A percentile compares a stretch with the other conserved stretches of the same genome.
phyloP scores from a whole-genome alignment of 2,797 vertebrate species.

The Rallus crepitans region DNA sequence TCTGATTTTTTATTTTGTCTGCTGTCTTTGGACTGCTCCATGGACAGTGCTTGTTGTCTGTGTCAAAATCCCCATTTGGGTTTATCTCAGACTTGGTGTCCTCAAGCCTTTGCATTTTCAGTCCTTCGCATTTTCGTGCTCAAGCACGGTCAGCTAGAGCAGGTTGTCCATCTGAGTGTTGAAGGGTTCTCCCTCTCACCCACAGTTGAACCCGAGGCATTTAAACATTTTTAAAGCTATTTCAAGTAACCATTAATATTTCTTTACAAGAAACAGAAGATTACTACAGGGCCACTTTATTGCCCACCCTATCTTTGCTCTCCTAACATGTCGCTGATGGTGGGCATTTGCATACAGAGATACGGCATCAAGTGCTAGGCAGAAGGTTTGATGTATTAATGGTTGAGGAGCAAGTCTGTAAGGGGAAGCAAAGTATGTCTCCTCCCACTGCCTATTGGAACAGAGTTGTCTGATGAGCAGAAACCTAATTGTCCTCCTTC shows the following conservation, averaged over 20 bases:
- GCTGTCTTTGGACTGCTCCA: background rate
- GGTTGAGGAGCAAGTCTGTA: background rate
- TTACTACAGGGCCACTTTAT: background rate
- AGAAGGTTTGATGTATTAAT: background rate
- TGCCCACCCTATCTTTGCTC: background rate
- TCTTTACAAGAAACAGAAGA: background rate
- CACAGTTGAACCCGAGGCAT: background rate
- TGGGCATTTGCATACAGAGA: background rate
- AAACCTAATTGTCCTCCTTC: background rate
- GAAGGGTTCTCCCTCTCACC: background rate
- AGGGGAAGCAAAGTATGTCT: background rate
- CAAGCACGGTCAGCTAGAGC: background rate
- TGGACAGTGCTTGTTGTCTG: background rate
- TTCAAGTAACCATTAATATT: background rate
- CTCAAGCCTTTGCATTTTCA: background rate
- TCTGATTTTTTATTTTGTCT: background rate
- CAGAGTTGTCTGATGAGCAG: background rate
- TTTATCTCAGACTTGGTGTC: background rate
- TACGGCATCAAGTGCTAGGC: background rate
- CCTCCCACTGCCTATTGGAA: background rate
- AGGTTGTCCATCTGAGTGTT: background rate
- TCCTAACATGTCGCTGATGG: background rate
- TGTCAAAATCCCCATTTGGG: background rate
- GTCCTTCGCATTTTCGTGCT: background rate
- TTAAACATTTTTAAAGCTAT: background rate